phyloP scores from a whole-genome alignment of 2,113 vertebrate species.

The Prinia subflava region DNA sequence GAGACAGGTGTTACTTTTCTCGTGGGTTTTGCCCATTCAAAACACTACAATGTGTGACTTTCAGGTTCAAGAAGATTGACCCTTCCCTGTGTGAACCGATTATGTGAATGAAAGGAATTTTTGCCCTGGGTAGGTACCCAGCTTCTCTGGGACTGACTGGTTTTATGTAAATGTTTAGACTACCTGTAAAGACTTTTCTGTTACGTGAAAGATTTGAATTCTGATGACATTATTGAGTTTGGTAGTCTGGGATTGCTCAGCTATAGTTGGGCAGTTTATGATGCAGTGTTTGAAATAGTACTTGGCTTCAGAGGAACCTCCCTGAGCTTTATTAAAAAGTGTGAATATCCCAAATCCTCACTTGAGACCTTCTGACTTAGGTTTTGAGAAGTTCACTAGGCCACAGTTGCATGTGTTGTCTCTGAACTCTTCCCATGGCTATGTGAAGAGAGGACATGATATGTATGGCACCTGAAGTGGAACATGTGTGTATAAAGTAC shows the following conservation, averaged over 20 bases:
- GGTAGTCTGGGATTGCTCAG: background rate
- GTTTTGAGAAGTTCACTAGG: background rate
- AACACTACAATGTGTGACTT: background rate
- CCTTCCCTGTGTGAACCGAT: background rate
- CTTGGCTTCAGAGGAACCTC: background rate
- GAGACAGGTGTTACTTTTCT: background rate
- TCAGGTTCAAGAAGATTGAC: background rate
- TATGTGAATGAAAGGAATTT: background rate
- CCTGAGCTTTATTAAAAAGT: background rate
- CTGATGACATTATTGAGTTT: background rate
- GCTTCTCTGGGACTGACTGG: background rate
- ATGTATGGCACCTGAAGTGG: background rate
- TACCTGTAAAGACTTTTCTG: background rate
- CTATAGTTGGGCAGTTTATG: background rate
- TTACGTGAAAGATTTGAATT: background rate
- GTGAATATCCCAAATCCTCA: background rate
- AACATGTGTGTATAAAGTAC: background rate
- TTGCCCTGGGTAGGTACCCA: background rate
- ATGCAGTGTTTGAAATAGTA: background rate
- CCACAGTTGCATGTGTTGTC: background rate
- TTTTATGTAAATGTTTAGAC: background rate
- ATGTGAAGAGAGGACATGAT: background rate
- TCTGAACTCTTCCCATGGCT: background rate
- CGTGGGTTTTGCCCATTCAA: background rate
- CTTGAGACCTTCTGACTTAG: background rate